These are phyloP conservation scores for Kryphioiulus occultus DNA, from an alignment of 2,888 invertebrate genomes.

Conservation along the genomic window DNA sequence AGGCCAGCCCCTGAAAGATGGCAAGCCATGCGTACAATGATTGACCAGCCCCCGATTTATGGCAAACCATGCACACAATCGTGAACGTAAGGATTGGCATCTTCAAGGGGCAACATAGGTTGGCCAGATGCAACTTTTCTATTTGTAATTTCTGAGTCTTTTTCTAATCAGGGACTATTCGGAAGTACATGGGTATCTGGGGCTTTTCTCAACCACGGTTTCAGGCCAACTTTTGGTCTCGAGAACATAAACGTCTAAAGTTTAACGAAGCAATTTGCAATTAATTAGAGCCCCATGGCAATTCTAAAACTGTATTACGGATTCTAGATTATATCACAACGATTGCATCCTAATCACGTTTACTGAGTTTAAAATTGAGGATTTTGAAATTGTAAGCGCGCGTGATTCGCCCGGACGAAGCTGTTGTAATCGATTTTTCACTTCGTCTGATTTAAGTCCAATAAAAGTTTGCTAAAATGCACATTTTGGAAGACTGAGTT, in stretches of 20 bases:
- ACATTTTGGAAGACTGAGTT: background rate
- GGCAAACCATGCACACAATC: too few relatives aligned
- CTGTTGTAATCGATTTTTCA: background rate
- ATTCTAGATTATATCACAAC: too few relatives aligned
- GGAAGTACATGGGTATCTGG: background rate
- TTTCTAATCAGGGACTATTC: too few relatives aligned
- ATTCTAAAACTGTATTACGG: background rate
- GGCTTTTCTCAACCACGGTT: background rate
- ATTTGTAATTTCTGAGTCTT: too few relatives aligned
- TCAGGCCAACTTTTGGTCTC: too few relatives aligned
- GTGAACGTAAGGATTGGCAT: too few relatives aligned
- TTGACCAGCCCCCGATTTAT: too few relatives aligned
- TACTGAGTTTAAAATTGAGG: background rate
- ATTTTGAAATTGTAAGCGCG: background rate
- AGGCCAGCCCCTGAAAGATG: too few relatives aligned
- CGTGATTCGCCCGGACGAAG: background rate
- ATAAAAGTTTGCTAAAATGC: background rate
- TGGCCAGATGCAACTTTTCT: too few relatives aligned
- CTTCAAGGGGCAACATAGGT: too few relatives aligned
- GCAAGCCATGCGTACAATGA: too few relatives aligned
- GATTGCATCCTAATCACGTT: background rate
- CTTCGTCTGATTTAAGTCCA: background rate
- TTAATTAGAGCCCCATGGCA: background rate
- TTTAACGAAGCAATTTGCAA: background rate
- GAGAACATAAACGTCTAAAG: background rate